A percentile compares a stretch with the other conserved stretches of the same genome.
Evolutionary conservation across 2,113 vertebrate genomes (phyloP).

Genomic region (Odocoileus hemionus): DNA sequence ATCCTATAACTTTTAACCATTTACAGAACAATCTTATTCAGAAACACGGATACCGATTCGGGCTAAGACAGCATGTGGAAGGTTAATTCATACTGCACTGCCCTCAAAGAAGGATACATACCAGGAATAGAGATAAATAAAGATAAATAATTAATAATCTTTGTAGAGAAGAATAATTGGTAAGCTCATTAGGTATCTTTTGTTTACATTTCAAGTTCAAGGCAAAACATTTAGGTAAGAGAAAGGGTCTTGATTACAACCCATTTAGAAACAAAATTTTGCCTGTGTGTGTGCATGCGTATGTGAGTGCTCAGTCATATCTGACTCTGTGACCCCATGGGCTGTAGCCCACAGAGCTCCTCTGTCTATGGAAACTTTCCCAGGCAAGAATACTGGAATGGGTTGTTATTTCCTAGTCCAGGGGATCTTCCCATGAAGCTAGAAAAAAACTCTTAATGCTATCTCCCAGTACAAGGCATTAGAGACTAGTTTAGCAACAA

Average conservation of each 20-base stretch:
- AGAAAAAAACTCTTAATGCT: background rate
- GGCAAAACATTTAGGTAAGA: constrained; percentile 26
- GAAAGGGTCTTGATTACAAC: background rate
- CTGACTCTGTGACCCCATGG: background rate
- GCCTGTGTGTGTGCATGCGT: background rate
- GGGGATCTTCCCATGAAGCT: background rate
- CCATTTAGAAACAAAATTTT: constrained; percentile 1
- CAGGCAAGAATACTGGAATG: background rate
- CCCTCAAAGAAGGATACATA: background rate
- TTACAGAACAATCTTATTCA: constrained; percentile 14
- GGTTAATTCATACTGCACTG: background rate
- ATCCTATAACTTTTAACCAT: constrained; percentile 28
- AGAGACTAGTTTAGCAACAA: background rate
- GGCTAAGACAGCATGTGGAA: background rate
- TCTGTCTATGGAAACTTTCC: background rate
- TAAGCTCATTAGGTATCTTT: background rate
- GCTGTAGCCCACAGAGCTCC: background rate
- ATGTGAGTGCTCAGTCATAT: background rate
- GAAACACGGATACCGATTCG: background rate
- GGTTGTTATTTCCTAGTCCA: background rate
- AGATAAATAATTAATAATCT: background rate
- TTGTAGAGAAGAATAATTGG: background rate
- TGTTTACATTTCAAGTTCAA: constrained; percentile 27
- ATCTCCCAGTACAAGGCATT: background rate
- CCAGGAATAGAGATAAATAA: background rate